Evolutionary conservation across 2,888 invertebrate genomes (phyloP).

Genomic region (Sepioteuthis lessoniana): DNA sequence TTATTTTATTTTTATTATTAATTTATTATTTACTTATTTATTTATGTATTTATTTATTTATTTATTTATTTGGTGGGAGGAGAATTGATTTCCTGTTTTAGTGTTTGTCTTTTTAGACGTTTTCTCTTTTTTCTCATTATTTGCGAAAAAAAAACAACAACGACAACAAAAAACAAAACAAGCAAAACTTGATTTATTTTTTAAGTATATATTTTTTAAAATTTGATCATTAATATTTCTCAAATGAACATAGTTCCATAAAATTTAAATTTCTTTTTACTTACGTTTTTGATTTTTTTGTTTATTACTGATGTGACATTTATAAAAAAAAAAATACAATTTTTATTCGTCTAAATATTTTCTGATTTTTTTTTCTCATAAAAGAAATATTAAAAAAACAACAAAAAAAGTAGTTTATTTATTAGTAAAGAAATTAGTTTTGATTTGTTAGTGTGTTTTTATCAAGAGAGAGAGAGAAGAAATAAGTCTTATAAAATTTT

Average conservation of each 20-base stretch:
- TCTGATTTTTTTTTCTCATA: too few species aligned
- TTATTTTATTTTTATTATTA: neutral
- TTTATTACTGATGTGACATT: too few species aligned
- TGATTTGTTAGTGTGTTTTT: neutral
- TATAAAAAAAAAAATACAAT: too few species aligned
- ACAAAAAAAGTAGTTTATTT: neutral
- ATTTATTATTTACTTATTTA: neutral
- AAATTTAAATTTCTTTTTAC: too few species aligned
- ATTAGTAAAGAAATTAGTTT: neutral
- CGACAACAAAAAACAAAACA: neutral
- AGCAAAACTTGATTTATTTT: too few species aligned
- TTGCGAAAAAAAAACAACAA: neutral
- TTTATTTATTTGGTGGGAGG: slow-evolving; percentile 16
- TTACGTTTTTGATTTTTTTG: too few species aligned
- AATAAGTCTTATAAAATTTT: neutral
- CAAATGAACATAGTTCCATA: too few species aligned
- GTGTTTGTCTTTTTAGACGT: too few species aligned
- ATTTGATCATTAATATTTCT: too few species aligned
- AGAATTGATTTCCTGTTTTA: neutral
- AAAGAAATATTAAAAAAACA: neutral
- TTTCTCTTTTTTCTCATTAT: neutral
- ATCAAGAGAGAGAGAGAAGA: neutral
- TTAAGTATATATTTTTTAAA: too few species aligned
- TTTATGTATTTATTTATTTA: neutral
- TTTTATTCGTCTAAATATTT: too few species aligned